Conservation (phyloP, 2,888 invertebrate genomes). For the Azorinus chamasolen region DNA sequence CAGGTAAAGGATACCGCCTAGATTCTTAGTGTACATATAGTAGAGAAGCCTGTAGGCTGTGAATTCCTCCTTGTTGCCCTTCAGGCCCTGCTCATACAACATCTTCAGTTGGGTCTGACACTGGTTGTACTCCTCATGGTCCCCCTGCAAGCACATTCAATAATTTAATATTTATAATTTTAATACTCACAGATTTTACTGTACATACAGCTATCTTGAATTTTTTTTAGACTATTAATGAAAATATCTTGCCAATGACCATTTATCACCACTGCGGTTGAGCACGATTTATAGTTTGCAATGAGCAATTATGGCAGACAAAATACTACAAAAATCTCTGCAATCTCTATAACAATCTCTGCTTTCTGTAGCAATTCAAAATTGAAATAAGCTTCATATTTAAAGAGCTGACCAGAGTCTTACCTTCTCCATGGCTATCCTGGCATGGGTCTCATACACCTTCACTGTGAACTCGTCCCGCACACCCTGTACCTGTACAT, state of each 20-base stretch:
- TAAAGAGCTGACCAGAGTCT: background rate
- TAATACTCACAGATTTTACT: background rate
- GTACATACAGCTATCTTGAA: background rate
- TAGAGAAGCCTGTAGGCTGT: conserved; percentile 98
- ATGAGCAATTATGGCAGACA: too few relatives aligned
- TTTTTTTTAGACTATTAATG: too few relatives aligned
- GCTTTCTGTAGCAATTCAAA: too few relatives aligned
- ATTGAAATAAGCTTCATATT: too few relatives aligned
- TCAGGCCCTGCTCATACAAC: conserved; percentile 90
- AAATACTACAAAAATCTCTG: too few relatives aligned
- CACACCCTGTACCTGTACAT: conserved; percentile 96
- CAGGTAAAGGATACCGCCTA: conserved; percentile 90
- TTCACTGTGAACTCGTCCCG: conserved; percentile 97
- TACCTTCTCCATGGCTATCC: conserved; percentile 97
- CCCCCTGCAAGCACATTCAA: conserved; percentile 89
- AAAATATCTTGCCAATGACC: too few relatives aligned
- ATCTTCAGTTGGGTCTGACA: conserved; percentile 99
- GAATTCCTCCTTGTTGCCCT: conserved; percentile 94
- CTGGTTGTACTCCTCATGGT: conserved; percentile 99
- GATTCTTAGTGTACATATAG: conserved; percentile 99
- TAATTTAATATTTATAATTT: conserved; percentile 5
- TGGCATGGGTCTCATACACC: conserved; percentile 99
- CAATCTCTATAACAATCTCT: too few relatives aligned
- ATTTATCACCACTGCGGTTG: too few relatives aligned
- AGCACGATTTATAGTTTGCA: too few relatives aligned